Evolutionary conservation across 2,113 vertebrate genomes (phyloP), one percentile per base, ranked within the genome.

Genomic region (Myotis davidii): DNA sequence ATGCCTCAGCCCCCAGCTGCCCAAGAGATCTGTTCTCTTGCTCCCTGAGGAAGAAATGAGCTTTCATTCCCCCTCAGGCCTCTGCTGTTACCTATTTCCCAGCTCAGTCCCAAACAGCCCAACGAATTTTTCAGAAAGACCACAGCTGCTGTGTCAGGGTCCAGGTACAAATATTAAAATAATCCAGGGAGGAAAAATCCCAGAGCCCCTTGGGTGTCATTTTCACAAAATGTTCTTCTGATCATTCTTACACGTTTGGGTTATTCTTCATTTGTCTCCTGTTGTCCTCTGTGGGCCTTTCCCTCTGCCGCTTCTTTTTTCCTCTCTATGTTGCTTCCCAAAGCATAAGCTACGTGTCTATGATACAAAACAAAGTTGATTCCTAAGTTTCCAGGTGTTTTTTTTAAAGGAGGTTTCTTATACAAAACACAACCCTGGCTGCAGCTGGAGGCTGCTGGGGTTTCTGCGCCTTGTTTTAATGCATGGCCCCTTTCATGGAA

Each of bases 401-500:
- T 18, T 25, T 48, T 29, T n/a, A 12, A 84, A 69, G 72, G 83
- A 56, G 4, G 1, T 96, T 93, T 84, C 72, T 93, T 93, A 95
- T 94, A 96, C 89, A 95, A 96, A 97, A 97, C 87, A 90, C 85
- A 96, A 39, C 61, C 42, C 74, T 89, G 52, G 77, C 93, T 96
- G 85, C 74, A 95, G 95, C 94, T 95, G 96, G 86, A 90, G 56
- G 85, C 88, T 78, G 29, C 90, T 96, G 95, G 96, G 96, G 96
- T 97, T 96, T 97, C 96, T 91, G 95, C 96, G 76, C 92, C 96
- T 96, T 96, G 95, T 97, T 97, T 97, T 96, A 96, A 97, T 98
- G 96, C 98, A 97, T 50, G 97, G 95, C 92, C 92, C 85, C 97
- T 98, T 98, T 98, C 98, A 98, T 78, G 96, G 97, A 96, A 94